Percentiles rank a stretch among this genome's conserved stretches.
Conservation (phyloP, 2,113 vertebrate genomes). For the Phasianus colchicus region DNA sequence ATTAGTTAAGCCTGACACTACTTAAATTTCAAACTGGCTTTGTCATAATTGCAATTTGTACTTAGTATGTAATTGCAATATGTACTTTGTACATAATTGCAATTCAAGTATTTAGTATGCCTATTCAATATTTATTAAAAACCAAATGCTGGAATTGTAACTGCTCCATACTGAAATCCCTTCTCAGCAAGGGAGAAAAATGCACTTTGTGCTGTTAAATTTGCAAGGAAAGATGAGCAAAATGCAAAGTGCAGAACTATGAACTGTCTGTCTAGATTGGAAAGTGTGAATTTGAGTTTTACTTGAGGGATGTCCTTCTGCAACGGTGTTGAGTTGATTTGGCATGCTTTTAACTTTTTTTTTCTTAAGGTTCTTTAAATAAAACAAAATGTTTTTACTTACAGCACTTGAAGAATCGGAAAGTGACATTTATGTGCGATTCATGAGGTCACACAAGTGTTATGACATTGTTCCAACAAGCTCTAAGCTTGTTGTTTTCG, state of each 20-base stretch:
- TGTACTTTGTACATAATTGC: background rate
- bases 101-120: background rate
- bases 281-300: background rate
- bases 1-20: background rate
- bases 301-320: background rate
- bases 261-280: background rate
- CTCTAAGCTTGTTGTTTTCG: conserved; percentile 98
- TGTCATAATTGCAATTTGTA: background rate
- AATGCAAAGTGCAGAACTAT: background rate
- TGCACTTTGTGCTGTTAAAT: background rate
- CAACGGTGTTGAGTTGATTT: background rate
- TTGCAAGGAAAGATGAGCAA: background rate
- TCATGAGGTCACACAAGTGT: conserved; percentile 99
- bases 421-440: conserved; percentile 95
- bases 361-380: background rate
- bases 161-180: background rate
- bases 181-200: background rate
- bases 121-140: background rate
- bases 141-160: background rate
- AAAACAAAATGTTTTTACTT: conserved; percentile 66
- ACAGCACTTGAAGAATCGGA: conserved; percentile 89
- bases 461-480: conserved; percentile 98
- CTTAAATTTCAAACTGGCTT: background rate
- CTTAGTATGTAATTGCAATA: background rate
- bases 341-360: background rate